Conservation (phyloP, 2,113 vertebrate species). For the Misgurnus anguillicaudatus region DNA sequence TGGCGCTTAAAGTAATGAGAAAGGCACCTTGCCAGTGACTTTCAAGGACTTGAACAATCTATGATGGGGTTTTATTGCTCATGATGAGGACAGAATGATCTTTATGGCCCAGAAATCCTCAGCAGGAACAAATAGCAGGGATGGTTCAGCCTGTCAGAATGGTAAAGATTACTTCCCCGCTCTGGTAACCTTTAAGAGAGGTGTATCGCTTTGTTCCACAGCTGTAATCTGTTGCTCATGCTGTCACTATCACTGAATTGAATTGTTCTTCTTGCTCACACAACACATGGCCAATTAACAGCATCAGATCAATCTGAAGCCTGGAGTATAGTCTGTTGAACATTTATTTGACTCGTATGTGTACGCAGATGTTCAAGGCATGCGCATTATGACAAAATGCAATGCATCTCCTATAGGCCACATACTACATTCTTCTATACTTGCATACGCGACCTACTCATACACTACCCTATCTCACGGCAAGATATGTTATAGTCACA, state of each 20-base stretch:
- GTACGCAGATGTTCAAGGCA: too few species aligned
- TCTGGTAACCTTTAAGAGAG: slow-evolving; percentile 42
- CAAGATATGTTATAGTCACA: too few species aligned
- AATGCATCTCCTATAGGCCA: too few species aligned
- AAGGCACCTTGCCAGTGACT: slow-evolving; percentile 28
- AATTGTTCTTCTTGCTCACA: neutral
- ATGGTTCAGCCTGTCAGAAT: slow-evolving; percentile 27
- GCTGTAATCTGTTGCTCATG: slow-evolving; percentile 28
- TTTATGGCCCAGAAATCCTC: slow-evolving; percentile 29
- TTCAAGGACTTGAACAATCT: slow-evolving; percentile 23
- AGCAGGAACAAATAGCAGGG: neutral
- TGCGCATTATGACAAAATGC: too few species aligned
- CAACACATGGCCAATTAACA: slow-evolving; percentile 26
- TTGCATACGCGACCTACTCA: too few species aligned
- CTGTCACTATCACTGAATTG: neutral
- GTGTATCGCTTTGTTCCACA: slow-evolving; percentile 13
- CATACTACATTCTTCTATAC: too few species aligned
- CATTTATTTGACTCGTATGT: too few species aligned
- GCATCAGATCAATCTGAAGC: slow-evolving; percentile 7
- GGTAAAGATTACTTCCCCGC: slow-evolving; percentile 32
- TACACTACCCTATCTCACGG: too few species aligned
- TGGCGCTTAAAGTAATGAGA: slow-evolving; percentile 28
- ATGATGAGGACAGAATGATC: neutral
- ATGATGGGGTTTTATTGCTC: slow-evolving; percentile 41
- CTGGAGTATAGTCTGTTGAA: too few species aligned